Conservation (phyloP, 2,797 vertebrate genomes). For the Hippoglossus hippoglossus region DNA sequence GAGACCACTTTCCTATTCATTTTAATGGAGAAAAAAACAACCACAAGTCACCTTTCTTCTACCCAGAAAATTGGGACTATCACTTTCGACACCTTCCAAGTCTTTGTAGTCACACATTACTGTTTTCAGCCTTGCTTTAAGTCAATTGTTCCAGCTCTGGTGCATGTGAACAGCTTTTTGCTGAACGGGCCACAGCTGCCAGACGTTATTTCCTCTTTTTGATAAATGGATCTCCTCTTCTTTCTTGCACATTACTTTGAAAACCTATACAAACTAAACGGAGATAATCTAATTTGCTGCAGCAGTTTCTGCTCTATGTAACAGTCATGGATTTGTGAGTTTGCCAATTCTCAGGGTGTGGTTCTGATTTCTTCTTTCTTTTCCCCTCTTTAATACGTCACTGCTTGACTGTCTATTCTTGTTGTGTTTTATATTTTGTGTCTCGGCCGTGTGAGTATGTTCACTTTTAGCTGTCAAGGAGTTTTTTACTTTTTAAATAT, state of each 20-base stretch:
- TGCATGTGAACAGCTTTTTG: neutral
- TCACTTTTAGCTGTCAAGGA: neutral
- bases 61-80: no score
- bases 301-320: slow-evolving; percentile 2
- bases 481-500: no score
- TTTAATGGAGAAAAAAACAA: no score
- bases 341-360: neutral
- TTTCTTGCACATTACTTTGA: neutral
- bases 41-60: neutral
- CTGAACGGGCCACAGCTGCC: slow-evolving; percentile 8
- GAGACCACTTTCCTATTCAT: no score
- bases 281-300: slow-evolving; percentile 4
- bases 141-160: no score
- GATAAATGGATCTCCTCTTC: neutral
- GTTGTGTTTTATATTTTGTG: neutral
- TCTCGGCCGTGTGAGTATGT: no score
- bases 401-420: neutral
- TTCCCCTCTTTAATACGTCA: neutral
- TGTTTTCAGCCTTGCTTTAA: no score
- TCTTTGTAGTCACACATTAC: no score
- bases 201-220: slow-evolving; percentile 25
- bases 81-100: no score
- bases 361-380: neutral
- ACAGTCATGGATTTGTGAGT: neutral
- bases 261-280: neutral